Conservation (phyloP, 64 coral and sea anemone genomes). For the Dendronephthya gigantea region DNA sequence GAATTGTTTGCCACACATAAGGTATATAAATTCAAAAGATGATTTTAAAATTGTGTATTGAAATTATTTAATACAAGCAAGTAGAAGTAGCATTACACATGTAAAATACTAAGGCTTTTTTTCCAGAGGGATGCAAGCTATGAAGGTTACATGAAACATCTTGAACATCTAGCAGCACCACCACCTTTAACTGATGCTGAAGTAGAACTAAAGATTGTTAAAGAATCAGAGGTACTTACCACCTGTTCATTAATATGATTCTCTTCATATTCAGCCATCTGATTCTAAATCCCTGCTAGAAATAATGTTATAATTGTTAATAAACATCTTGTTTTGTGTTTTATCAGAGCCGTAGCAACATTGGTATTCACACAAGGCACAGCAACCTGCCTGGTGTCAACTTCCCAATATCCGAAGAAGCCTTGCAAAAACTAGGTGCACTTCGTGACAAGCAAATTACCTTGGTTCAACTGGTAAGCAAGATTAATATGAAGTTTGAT, state of each 20-base stretch:
- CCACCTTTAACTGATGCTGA: slow-evolving; percentile 81
- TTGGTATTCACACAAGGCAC: slow-evolving; percentile 61
- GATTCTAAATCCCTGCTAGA: background rate
- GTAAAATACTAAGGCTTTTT: too few relatives aligned
- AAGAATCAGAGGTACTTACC: slow-evolving; percentile 63
- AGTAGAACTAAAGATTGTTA: slow-evolving; percentile 62
- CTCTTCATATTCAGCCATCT: too few relatives aligned
- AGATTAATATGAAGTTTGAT: too few relatives aligned
- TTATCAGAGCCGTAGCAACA: slow-evolving; percentile 46
- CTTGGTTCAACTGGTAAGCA: slow-evolving; percentile 85
- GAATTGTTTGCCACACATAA: slow-evolving; percentile 65
- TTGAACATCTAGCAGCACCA: slow-evolving; percentile 51
- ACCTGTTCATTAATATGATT: too few relatives aligned
- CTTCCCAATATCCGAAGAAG: slow-evolving; percentile 65
- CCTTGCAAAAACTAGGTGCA: slow-evolving; percentile 40
- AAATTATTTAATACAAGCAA: background rate
- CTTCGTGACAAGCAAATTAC: slow-evolving; percentile 55
- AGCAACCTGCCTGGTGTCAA: slow-evolving; percentile 85
- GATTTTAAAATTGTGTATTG: background rate
- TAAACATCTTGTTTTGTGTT: background rate
- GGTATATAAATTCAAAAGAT: background rate
- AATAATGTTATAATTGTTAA: background rate
- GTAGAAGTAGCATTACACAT: background rate
- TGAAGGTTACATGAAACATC: slow-evolving; percentile 58
- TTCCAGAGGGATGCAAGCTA: slow-evolving; percentile 60